phyloP scores from a whole-genome alignment of 2,113 vertebrate species.

The Carassius carassius region DNA sequence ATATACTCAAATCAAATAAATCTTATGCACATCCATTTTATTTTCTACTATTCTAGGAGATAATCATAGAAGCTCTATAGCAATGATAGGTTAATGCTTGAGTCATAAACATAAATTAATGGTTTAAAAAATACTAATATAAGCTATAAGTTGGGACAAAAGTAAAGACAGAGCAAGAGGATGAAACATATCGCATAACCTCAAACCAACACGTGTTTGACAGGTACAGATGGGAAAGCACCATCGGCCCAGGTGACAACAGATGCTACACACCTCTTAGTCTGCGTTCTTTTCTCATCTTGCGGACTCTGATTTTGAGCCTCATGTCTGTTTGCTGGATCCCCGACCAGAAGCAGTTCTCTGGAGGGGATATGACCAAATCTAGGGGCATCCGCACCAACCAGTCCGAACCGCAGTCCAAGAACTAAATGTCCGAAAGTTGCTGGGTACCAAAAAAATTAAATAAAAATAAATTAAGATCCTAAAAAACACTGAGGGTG shows the following conservation, averaged over 20 bases:
- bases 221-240: slow-evolving; percentile 44
- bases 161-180: background rate
- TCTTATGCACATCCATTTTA: background rate
- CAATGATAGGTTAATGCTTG: background rate
- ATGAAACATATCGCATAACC: background rate
- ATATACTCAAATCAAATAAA: background rate
- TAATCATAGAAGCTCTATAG: background rate
- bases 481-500: slow-evolving; percentile 6
- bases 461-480: background rate
- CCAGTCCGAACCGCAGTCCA: slow-evolving; percentile 51
- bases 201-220: background rate
- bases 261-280: slow-evolving; percentile 82
- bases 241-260: slow-evolving; percentile 10
- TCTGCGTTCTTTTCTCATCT: slow-evolving; percentile 87
- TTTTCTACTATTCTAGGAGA: background rate
- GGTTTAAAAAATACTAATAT: background rate
- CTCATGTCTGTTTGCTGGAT: slow-evolving; percentile 84
- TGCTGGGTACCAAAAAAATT: background rate
- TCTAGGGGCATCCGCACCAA: slow-evolving; percentile 82
- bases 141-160: too few relatives aligned
- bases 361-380: slow-evolving; percentile 79
- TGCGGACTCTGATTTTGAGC: slow-evolving; percentile 90
- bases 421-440: slow-evolving; percentile 33
- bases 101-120: background rate
- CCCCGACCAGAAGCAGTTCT: slow-evolving; percentile 84